Evolutionary conservation across 2,797 vertebrate genomes (phyloP).

Genomic region (Meriones psammophilus): DNA sequence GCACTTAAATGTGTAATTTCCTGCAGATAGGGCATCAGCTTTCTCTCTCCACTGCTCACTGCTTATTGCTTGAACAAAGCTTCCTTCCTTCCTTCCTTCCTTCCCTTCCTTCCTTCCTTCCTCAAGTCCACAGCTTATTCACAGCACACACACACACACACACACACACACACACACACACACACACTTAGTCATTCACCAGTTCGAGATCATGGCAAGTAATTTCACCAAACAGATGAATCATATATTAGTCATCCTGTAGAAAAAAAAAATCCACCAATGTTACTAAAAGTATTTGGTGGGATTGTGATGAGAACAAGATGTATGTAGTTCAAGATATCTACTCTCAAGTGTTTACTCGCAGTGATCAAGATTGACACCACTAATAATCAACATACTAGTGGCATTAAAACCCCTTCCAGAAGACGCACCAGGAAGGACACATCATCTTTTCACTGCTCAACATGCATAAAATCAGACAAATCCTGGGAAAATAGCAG

Average conservation of each 20-base stretch:
- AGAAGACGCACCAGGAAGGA: background rate
- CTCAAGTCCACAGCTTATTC: background rate
- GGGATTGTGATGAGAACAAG: slow-evolving; percentile 40
- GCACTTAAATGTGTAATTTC: background rate
- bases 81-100: background rate
- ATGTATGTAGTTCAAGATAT: background rate
- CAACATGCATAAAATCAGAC: background rate
- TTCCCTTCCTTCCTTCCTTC: too few species aligned
- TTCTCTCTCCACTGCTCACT: background rate
- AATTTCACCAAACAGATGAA: background rate
- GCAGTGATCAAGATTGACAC: background rate
- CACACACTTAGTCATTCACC: background rate
- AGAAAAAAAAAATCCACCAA: background rate
- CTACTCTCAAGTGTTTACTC: background rate
- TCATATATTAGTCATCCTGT: background rate
- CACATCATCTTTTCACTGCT: background rate
- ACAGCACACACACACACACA: background rate
- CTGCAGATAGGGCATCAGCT: background rate
- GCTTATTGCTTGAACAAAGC: background rate
- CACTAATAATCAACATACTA: background rate
- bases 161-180: background rate
- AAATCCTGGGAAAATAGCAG: background rate
- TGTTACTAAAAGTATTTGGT: slow-evolving; percentile 21
- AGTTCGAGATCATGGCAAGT: background rate
- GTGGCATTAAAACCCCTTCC: background rate